phyloP scores from a whole-genome alignment of 2,113 vertebrate species.

The Phaethornis superciliosus region DNA sequence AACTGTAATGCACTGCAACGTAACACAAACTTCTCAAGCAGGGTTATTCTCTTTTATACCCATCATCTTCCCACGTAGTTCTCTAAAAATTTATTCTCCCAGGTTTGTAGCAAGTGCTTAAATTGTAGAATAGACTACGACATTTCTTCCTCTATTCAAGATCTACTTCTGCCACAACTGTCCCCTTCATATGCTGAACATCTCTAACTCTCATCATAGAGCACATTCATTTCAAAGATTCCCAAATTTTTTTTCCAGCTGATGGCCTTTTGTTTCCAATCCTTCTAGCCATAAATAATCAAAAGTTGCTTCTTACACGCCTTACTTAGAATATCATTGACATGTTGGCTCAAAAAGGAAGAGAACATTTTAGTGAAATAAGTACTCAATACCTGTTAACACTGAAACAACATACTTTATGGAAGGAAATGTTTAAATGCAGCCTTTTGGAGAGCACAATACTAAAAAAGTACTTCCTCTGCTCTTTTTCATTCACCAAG shows the following conservation, averaged over 20 bases:
- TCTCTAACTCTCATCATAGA: not conserved
- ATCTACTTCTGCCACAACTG: not conserved
- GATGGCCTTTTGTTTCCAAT: not conserved
- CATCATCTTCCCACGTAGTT: not conserved
- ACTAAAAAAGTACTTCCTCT: not conserved
- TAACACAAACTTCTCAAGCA: not conserved
- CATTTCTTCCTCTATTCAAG: not conserved
- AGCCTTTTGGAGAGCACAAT: not conserved
- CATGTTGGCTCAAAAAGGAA: not conserved
- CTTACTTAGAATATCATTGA: not conserved
- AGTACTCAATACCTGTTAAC: not conserved
- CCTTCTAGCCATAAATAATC: not conserved
- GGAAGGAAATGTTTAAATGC: not conserved
- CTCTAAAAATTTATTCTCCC: not conserved
- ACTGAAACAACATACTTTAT: not conserved
- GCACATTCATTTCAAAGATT: not conserved
- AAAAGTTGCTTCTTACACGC: not conserved
- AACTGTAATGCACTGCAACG: not conserved
- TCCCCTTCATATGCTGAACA: not conserved
- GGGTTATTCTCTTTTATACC: not conserved
- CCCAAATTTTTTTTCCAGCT: not conserved
- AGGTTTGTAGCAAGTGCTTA: not conserved
- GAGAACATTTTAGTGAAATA: not conserved
- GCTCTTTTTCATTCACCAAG: not conserved
- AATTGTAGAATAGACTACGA: not conserved